Conservation (phyloP, 2,797 vertebrate species). For the Neoniphon sammara region DNA sequence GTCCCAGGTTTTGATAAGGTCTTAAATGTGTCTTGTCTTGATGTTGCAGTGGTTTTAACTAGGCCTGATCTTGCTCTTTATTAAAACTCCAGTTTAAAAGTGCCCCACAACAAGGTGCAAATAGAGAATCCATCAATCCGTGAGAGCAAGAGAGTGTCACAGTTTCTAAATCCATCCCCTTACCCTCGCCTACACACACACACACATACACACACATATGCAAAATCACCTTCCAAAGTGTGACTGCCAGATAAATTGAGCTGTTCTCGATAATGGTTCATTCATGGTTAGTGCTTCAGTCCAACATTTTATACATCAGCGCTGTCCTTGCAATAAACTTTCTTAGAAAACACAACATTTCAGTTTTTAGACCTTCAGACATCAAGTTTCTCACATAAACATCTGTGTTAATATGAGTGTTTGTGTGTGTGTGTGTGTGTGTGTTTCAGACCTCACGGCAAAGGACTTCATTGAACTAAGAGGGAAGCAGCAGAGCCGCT, state of each 20-base stretch:
- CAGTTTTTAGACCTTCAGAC: too few relatives aligned
- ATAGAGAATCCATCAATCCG: too few relatives aligned
- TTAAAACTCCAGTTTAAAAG: too few relatives aligned
- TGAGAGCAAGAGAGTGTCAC: not conserved
- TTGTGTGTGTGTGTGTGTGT: conserved; percentile 46
- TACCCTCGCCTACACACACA: not conserved
- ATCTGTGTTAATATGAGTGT: not conserved
- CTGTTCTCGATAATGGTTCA: conserved; percentile 35
- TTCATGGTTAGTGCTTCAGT: conserved; percentile 34
- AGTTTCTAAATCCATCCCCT: conserved; percentile 15
- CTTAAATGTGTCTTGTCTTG: too few relatives aligned
- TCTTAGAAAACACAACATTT: too few relatives aligned
- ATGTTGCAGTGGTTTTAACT: too few relatives aligned
- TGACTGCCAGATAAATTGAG: conserved; percentile 15
- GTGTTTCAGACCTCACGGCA: conserved; percentile 82
- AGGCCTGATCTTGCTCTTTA: too few relatives aligned
- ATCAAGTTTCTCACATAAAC: too few relatives aligned
- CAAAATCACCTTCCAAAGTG: not conserved
- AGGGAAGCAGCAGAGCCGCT: conserved; percentile 77
- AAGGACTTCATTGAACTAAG: conserved; percentile 85
- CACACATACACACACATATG: not conserved
- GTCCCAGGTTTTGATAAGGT: too few relatives aligned
- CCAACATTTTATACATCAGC: too few relatives aligned
- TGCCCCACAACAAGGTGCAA: too few relatives aligned
- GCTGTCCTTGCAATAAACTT: too few relatives aligned